Conservation (phyloP, 2,113 vertebrate species). For the Sinosuthora webbiana region DNA sequence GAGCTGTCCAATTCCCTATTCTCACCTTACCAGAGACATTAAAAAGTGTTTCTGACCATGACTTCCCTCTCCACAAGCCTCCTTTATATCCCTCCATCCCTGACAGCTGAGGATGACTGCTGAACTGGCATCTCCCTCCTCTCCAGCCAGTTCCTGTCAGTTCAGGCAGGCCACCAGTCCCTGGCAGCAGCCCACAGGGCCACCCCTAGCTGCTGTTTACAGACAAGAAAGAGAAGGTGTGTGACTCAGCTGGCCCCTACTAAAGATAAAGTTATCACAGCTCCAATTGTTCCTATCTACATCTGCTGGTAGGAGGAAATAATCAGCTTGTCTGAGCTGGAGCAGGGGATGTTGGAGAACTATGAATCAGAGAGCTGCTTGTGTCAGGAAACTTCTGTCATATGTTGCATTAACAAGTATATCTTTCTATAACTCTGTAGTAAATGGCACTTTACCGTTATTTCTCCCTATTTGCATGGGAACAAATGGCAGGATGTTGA, state of each 20-base stretch:
- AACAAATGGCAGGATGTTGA: background rate
- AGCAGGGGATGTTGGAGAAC: background rate
- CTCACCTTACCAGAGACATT: background rate
- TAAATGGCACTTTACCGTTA: background rate
- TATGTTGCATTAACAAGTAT: background rate
- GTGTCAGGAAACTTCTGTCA: background rate
- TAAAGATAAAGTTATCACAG: slow-evolving; percentile 19
- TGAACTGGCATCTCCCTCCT: background rate
- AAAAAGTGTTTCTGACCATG: background rate
- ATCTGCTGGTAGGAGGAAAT: slow-evolving; percentile 30
- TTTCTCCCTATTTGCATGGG: background rate
- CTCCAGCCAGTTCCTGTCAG: background rate
- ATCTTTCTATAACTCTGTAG: background rate
- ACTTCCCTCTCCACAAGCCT: background rate
- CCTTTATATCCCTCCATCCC: background rate
- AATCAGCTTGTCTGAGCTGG: background rate
- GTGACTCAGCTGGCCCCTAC: background rate
- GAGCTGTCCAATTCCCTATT: background rate
- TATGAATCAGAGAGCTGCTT: background rate
- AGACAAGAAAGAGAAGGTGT: slow-evolving; percentile 1
- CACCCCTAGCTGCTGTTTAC: background rate
- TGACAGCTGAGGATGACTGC: background rate
- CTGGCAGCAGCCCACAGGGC: rapidly evolving
- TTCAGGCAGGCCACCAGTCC: background rate
- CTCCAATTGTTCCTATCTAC: slow-evolving; percentile 9